Conservation (phyloP, 2,888 invertebrate genomes). For the Strigamia crassipes region DNA sequence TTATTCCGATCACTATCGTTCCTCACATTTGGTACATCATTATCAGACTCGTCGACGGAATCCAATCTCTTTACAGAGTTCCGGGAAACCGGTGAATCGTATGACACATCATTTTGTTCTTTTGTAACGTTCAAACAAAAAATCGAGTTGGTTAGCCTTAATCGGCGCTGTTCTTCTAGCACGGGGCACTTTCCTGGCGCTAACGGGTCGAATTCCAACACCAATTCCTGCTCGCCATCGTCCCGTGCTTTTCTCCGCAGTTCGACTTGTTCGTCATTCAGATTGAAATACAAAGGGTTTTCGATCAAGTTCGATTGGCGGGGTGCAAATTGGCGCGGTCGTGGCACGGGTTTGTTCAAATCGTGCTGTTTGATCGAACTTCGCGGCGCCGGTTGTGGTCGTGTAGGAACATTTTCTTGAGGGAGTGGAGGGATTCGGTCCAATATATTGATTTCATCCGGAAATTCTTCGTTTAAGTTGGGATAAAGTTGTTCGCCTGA, state of each 20-base stretch:
- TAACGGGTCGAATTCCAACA: slow-evolving; percentile 43
- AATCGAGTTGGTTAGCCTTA: slow-evolving; percentile 11
- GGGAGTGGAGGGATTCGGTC: not conserved
- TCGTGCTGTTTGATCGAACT: not conserved
- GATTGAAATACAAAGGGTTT: slow-evolving; percentile 39
- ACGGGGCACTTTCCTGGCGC: not conserved
- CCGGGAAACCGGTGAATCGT: not conserved
- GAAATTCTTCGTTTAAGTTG: not conserved
- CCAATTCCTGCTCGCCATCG: not conserved
- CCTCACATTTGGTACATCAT: not conserved
- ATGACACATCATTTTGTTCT: not conserved
- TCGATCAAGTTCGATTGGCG: not conserved
- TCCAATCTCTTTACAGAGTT: not conserved
- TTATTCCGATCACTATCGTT: slow-evolving; percentile 17
- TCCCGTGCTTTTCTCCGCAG: not conserved
- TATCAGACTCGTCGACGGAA: not conserved
- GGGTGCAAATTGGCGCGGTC: not conserved
- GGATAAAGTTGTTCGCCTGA: not conserved
- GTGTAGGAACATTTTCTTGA: not conserved
- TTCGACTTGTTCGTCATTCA: not conserved
- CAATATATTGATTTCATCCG: not conserved
- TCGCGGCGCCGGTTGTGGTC: not conserved
- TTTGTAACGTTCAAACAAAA: not conserved
- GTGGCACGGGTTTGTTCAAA: not conserved
- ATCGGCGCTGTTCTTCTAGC: not conserved